phyloP scores from a whole-genome alignment of 2,113 vertebrate genomes.

The Peromyscus polionotus region DNA sequence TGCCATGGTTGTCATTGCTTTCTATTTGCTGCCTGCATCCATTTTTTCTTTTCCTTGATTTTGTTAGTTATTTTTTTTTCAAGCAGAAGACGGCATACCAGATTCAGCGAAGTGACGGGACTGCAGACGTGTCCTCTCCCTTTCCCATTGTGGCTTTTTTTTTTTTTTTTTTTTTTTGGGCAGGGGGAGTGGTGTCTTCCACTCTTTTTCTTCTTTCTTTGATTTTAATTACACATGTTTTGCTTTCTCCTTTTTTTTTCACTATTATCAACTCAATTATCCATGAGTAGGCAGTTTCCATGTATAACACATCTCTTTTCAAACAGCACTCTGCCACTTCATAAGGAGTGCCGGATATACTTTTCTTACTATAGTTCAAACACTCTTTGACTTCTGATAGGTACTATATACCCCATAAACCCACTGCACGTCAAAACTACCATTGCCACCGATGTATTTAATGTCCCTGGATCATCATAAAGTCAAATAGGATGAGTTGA shows the following conservation, averaged over 20 bases:
- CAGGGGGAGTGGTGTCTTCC: not conserved
- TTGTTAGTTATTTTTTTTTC: not conserved
- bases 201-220: not conserved
- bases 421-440: not conserved
- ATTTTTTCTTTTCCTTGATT: not conserved
- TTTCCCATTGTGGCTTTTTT: too few species aligned
- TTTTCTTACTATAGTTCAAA: not conserved
- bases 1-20: constrained; percentile 2
- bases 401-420: not conserved
- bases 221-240: not conserved
- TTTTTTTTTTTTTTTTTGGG: not conserved
- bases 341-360: not conserved
- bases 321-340: not conserved
- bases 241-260: not conserved
- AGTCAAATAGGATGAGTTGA: not conserved
- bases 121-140: too few species aligned
- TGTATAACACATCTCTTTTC: not conserved
- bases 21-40: not conserved
- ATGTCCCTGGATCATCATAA: not conserved
- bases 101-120: too few species aligned
- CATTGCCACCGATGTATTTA: not conserved
- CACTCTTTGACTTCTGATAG: not conserved
- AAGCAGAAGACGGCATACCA: too few species aligned
- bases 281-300: not conserved
- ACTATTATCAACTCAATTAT: constrained; percentile 10